phyloP scores from a whole-genome alignment of 2,797 vertebrate species.

The Pseudomugil gertrudae region DNA sequence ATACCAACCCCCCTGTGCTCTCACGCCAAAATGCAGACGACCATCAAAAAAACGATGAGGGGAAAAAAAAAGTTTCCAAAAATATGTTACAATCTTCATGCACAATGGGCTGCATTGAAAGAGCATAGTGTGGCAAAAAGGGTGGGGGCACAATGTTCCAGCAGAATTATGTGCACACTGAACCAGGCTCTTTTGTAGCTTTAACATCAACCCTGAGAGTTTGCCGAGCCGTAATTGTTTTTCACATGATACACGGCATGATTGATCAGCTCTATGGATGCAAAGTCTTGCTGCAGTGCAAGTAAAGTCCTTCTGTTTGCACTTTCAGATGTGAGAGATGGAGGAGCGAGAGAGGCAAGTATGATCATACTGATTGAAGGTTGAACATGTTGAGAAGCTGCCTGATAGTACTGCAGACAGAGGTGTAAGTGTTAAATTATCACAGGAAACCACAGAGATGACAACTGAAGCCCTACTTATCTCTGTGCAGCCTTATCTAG shows the following conservation, averaged over 20 bases:
- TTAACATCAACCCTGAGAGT: background rate
- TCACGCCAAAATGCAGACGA: slow-evolving; percentile 58
- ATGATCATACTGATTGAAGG: slow-evolving; percentile 1
- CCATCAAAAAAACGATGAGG: slow-evolving; percentile 41
- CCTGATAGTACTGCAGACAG: slow-evolving; percentile 20
- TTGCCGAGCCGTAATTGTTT: background rate
- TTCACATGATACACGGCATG: background rate
- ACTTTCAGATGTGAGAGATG: background rate
- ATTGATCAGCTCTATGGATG: background rate
- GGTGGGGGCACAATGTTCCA: slow-evolving; percentile 29
- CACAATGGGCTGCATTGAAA: slow-evolving; percentile 72
- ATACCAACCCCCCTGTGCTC: slow-evolving; percentile 53
- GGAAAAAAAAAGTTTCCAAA: slow-evolving; percentile 60
- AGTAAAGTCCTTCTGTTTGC: background rate
- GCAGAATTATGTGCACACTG: slow-evolving; percentile 23
- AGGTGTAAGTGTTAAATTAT: slow-evolving; percentile 58
- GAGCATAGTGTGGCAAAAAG: slow-evolving; percentile 46
- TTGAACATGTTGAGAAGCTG: background rate
- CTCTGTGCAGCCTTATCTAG: slow-evolving; percentile 65
- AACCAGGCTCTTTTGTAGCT: slow-evolving; percentile 19
- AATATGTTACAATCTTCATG: slow-evolving; percentile 62
- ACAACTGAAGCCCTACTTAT: slow-evolving; percentile 64
- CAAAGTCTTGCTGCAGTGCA: background rate
- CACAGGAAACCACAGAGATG: slow-evolving; percentile 66
- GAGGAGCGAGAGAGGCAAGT: background rate